Percentiles rank a stretch among this genome's conserved stretches.
Evolutionary conservation across 1,140 invertebrate genomes (phyloP).

Genomic region (Drosophila parvula): DNA sequence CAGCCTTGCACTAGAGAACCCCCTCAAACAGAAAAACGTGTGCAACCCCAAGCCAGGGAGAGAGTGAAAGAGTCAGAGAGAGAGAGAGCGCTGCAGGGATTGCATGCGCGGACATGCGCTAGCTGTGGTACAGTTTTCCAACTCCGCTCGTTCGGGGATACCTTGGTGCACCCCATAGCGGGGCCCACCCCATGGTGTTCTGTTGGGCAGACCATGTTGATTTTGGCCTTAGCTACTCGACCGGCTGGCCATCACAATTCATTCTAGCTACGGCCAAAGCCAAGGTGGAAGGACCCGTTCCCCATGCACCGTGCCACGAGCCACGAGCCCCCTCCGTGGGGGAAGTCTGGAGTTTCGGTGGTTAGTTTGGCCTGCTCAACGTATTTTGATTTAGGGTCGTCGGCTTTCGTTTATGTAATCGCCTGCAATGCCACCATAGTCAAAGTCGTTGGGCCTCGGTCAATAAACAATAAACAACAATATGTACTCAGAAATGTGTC

Average conservation of each 20-base stretch:
- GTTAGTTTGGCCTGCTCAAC: constrained; percentile 61
- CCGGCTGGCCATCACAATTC: constrained; percentile 53
- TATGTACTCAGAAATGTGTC: constrained; percentile 57
- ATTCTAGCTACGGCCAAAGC: constrained; percentile 56
- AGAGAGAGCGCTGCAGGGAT: constrained; percentile 34
- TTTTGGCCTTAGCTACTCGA: constrained; percentile 63
- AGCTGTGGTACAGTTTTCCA: constrained; percentile 76
- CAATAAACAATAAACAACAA: constrained; percentile 45
- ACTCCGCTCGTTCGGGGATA: constrained; percentile 47
- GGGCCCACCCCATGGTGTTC: neutral
- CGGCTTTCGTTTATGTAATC: constrained; percentile 73
- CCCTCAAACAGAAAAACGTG: constrained; percentile 45
- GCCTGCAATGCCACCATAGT: constrained; percentile 28
- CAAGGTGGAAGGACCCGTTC: constrained; percentile 43
- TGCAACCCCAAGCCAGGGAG: constrained; percentile 42
- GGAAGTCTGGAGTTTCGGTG: constrained; percentile 30
- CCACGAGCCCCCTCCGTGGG: constrained; percentile 1
- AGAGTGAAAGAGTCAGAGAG: constrained; percentile 24
- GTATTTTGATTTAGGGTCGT: constrained; percentile 72
- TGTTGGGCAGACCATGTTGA: constrained; percentile 41
- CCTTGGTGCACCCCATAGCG: constrained; percentile 5
- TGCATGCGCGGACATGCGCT: constrained; percentile 75
- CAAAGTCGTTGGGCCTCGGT: constrained; percentile 38
- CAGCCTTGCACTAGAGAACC: constrained; percentile 82
- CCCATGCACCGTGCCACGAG: neutral